Evolutionary conservation across 2,797 vertebrate species (phyloP).

Genomic region (Aphelocoma californica): DNA sequence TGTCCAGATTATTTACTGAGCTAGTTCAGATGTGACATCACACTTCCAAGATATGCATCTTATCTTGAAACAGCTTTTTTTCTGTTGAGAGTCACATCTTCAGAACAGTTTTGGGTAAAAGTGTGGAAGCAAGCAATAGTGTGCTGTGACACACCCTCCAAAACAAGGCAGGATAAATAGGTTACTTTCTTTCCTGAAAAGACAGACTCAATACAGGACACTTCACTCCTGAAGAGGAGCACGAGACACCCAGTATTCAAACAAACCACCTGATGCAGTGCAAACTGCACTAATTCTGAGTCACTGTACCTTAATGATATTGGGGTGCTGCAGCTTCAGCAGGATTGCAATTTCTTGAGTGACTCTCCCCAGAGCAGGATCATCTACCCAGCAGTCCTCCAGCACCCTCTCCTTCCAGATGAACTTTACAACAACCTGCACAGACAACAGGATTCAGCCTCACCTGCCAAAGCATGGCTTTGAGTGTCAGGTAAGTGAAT

Average conservation of each 20-base stretch:
- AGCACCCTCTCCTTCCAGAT: constrained; percentile 90
- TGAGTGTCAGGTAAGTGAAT: neutral
- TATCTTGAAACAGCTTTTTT: neutral
- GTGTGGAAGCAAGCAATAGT: neutral
- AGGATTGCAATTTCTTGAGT: constrained; percentile 92
- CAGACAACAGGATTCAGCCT: neutral
- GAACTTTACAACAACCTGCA: constrained; percentile 92
- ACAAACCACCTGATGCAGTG: neutral
- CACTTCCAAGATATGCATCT: neutral
- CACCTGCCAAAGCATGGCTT: neutral
- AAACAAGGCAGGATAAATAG: neutral
- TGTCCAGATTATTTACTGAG: neutral
- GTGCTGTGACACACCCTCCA: neutral
- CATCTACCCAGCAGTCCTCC: constrained; percentile 90
- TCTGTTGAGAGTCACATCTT: neutral
- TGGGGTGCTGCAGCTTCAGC: constrained; percentile 85
- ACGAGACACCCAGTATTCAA: neutral
- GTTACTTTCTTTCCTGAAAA: neutral
- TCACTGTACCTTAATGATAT: constrained; percentile 85
- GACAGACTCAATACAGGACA: neutral
- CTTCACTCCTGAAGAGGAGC: neutral
- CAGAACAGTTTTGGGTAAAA: neutral
- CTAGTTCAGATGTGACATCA: neutral
- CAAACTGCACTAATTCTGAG: neutral
- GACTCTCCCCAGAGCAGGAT: constrained; percentile 85